These are phyloP conservation scores for Leptura quadrifasciata DNA, from an alignment of 2,888 invertebrate genomes.

Conservation along the genomic window DNA sequence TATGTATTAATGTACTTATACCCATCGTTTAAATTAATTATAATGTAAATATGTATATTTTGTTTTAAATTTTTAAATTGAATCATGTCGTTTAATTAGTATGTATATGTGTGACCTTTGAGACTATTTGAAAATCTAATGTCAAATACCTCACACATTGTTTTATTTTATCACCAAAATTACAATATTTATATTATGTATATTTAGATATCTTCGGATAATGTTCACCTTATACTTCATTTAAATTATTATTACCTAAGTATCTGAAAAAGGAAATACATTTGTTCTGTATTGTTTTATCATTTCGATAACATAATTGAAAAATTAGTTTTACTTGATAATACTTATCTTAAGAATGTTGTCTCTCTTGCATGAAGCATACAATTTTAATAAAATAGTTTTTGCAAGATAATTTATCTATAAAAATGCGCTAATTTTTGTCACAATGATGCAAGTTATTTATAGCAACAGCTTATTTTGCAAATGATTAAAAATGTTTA, in stretches of 20 bases:
- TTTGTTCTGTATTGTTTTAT: not conserved
- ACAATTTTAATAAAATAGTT: not conserved
- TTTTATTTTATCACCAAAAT: not conserved
- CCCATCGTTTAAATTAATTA: slow-evolving; percentile 11
- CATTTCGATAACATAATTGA: not conserved
- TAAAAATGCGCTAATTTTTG: not conserved
- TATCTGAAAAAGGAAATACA: not conserved
- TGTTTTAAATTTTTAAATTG: slow-evolving; percentile 15
- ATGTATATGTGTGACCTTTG: slow-evolving; percentile 14
- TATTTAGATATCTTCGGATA: no score
- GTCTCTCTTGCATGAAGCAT: not conserved
- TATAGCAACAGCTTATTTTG: no score
- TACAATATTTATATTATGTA: no score
- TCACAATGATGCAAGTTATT: not conserved
- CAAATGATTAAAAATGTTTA: no score
- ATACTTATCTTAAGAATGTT: not conserved
- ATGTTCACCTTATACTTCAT: no score
- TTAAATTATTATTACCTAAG: not conserved
- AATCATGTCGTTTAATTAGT: slow-evolving; percentile 18
- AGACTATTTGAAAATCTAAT: not conserved
- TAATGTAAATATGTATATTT: not conserved
- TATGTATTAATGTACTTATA: slow-evolving; percentile 18
- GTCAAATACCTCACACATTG: not conserved
- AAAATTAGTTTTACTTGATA: not conserved
- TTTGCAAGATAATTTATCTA: not conserved